Evolutionary conservation across 1,140 invertebrate species (phyloP).

Genomic region (Sitodiplosis mosellana): DNA sequence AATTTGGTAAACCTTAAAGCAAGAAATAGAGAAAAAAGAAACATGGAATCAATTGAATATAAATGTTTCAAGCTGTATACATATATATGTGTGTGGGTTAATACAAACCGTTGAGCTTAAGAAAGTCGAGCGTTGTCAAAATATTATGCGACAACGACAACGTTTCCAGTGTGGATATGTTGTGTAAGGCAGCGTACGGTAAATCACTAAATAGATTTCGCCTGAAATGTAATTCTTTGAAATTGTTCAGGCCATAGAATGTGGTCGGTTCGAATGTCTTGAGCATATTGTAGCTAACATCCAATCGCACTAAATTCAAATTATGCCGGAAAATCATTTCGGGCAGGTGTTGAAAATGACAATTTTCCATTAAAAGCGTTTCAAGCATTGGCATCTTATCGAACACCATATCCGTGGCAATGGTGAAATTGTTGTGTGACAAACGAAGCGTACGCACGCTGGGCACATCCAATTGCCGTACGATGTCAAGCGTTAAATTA

Average conservation of each 20-base stretch:
- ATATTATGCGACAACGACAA: constrained; percentile 53
- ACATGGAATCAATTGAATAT: too few species aligned
- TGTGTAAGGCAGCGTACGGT: constrained; percentile 55
- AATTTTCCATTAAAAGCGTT: constrained; percentile 45
- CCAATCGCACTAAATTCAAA: constrained; percentile 49
- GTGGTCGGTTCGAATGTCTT: constrained; percentile 41
- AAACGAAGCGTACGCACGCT: constrained; percentile 49
- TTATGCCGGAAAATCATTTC: constrained; percentile 51
- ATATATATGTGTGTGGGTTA: too few species aligned
- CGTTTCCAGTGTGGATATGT: constrained; percentile 50
- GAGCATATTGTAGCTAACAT: constrained; percentile 48
- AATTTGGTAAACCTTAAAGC: constrained; percentile 48
- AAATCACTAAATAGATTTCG: constrained; percentile 52
- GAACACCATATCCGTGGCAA: constrained; percentile 43
- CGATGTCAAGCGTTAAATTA: constrained; percentile 41
- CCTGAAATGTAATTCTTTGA: constrained; percentile 55
- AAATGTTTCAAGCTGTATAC: too few species aligned
- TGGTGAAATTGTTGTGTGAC: constrained; percentile 58
- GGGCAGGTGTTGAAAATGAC: constrained; percentile 43
- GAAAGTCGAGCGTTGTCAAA: constrained; percentile 51
- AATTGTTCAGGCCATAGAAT: constrained; percentile 44
- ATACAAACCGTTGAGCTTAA: constrained; percentile 43
- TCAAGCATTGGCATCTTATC: constrained; percentile 56
- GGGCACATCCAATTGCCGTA: constrained; percentile 47
- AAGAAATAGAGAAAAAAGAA: too few species aligned